These are phyloP conservation scores for Morpho helenor DNA, from an alignment of 2,888 invertebrate species.

Conservation along the genomic window DNA sequence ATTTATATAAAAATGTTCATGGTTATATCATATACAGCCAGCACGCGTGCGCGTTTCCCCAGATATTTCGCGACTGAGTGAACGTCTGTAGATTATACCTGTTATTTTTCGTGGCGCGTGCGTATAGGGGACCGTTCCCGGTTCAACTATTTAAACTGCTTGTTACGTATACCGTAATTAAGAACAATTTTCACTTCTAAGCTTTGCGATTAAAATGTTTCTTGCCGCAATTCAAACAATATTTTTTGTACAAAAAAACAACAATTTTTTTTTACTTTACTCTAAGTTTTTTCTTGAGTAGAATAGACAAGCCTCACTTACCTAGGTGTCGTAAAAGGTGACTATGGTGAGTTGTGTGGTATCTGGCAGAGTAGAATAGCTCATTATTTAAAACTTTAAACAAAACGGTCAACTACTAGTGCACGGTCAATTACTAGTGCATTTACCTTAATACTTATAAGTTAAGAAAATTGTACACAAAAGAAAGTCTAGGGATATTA, in stretches of 20 bases:
- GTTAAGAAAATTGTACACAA: background rate
- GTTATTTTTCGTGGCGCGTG: constrained; percentile 39
- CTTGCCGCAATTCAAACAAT: background rate
- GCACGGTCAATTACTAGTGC: too few species aligned
- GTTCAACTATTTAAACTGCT: constrained; percentile 30
- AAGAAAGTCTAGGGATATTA: constrained; percentile 6
- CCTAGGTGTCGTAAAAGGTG: too few species aligned
- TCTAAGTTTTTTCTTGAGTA: background rate
- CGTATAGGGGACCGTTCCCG: constrained; percentile 32
- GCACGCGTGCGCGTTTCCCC: constrained; percentile 56
- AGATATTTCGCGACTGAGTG: constrained; percentile 60
- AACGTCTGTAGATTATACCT: constrained; percentile 34
- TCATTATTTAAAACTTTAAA: too few species aligned
- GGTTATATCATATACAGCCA: constrained; percentile 35
- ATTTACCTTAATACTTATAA: background rate
- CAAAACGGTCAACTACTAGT: too few species aligned
- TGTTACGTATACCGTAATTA: constrained; percentile 29
- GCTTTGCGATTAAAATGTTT: constrained; percentile 74
- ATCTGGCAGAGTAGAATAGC: too few species aligned
- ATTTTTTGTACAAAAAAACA: background rate
- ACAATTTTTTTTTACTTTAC: background rate
- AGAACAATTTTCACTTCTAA: constrained; percentile 21
- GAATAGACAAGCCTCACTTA: too few species aligned
- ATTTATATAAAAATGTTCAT: constrained; percentile 34
- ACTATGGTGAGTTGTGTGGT: too few species aligned